Base-by-base conservation (phyloP, 2,888 invertebrate genomes). In the Drosophila anomelani region DNA sequence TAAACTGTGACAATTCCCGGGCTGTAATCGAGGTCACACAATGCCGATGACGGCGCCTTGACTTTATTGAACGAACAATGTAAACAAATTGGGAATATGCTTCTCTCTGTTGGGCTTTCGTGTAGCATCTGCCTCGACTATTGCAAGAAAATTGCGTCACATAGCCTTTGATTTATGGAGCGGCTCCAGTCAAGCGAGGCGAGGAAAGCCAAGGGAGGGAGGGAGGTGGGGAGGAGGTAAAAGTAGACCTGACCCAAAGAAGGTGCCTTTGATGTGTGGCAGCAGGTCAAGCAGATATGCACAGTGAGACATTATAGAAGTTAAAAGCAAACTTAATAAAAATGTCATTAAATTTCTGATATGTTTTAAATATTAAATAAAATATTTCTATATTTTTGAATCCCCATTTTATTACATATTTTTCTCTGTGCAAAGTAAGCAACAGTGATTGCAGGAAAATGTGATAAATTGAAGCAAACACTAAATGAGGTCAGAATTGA, bases 81-180 rank as follows among this genome's bases (percentile, higher is more conserved):
- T 64, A 75, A 74, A 70, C 57, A 77, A 66, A 78, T 59, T 57
- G 41, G 55, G 58, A 44, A 56, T 59, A 39, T 55, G 47, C 36
- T 47, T 57, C 39, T 58, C 29, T 36, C 54, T 57, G 51, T 44
- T 75, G 46, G 51, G 56, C 57, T 60, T 61, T 53, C 47, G 39
- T 51, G 39, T 74, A 72, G 72, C 72, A 72, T 72, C 72, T 29
- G 49, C 56, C 47, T 36, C 38, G 49, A 39, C 20, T 53, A 38
- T 53, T 34, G 54, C 23, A 68, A 51, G 76, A 51, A 72, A 72
- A 63, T 85, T 80, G 74, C 81, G 75, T 77, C 72, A 88, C 71
- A 57, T 53, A 49, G 69, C 29, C 72, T 74, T 72, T 86, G 85
- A 88, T 84, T 88, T 81, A 81, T 88, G 67, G 59, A 54, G 44